phyloP scores from a whole-genome alignment of 2,888 invertebrate species.

The Drosophila tanythrix region DNA sequence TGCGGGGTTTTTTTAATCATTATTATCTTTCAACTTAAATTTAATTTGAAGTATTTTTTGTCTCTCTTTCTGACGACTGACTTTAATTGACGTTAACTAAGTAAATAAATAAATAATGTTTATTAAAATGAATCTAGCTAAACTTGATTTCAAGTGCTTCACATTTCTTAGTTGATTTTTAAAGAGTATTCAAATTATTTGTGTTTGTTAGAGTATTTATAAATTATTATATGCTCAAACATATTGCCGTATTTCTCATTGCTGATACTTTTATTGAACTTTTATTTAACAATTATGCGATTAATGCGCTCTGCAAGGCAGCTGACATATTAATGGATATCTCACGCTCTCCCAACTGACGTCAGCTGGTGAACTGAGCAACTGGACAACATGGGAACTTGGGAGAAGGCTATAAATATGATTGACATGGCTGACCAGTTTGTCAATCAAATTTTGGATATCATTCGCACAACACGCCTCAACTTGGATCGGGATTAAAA shows the following conservation, averaged over 20 bases:
- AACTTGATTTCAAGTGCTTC: background rate
- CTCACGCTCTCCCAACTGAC: constrained; percentile 58
- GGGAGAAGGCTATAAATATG: constrained; percentile 75
- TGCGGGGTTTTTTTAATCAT: background rate
- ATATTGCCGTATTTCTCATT: constrained; percentile 10
- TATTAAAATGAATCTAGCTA: background rate
- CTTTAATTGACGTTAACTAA: background rate
- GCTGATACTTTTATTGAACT: constrained; percentile 44
- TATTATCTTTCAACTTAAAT: background rate
- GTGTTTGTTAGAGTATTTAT: constrained; percentile 22
- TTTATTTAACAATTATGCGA: constrained; percentile 64
- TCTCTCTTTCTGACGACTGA: background rate
- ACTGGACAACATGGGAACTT: background rate
- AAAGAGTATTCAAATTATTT: too few species aligned
- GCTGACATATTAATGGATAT: constrained; percentile 69
- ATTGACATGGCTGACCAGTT: constrained; percentile 62
- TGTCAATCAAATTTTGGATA: constrained; percentile 72
- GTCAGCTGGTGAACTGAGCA: constrained; percentile 34
- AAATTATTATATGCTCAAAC: constrained; percentile 4
- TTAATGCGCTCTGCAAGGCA: constrained; percentile 58
- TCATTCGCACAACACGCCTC: constrained; percentile 26
- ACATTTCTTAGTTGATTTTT: background rate
- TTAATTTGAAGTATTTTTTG: background rate
- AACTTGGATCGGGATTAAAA: constrained; percentile 28
- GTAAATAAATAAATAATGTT: background rate